Conservation (phyloP, 2,797 vertebrate species). For the Balearica regulorum region DNA sequence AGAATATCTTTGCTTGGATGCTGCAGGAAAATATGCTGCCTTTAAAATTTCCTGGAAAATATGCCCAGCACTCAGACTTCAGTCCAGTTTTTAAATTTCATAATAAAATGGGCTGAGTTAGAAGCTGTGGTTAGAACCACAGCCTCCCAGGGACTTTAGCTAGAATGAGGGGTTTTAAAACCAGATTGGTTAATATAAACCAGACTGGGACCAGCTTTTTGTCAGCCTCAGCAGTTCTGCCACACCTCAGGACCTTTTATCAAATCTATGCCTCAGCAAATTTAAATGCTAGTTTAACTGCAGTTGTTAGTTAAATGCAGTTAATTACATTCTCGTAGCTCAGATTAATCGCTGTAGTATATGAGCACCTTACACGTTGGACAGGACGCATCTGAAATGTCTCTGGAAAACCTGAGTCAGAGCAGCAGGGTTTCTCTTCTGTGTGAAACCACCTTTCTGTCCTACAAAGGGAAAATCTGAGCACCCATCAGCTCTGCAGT, state of each 20-base stretch:
- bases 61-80: rapidly evolving
- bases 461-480: background rate
- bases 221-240: constrained; percentile 36
- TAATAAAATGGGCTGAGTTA: background rate
- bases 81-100: background rate
- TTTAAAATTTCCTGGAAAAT: background rate
- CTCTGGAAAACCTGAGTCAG: constrained; percentile 16
- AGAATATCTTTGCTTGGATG: rapidly evolving
- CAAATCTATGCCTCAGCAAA: constrained; percentile 46
- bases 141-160: background rate
- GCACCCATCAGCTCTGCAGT: background rate
- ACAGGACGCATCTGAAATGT: background rate
- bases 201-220: constrained; percentile 1
- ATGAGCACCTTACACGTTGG: background rate
- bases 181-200: background rate
- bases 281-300: constrained; percentile 55
- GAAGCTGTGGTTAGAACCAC: background rate
- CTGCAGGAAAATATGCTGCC: background rate
- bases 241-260: constrained; percentile 42
- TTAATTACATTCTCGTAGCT: constrained; percentile 50
- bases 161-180: background rate
- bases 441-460: background rate
- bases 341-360: constrained; percentile 31
- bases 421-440: background rate
- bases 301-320: constrained; percentile 53